These are phyloP conservation scores for Esox lucius DNA, from an alignment of 2,797 vertebrate species.

Conservation along the genomic window DNA sequence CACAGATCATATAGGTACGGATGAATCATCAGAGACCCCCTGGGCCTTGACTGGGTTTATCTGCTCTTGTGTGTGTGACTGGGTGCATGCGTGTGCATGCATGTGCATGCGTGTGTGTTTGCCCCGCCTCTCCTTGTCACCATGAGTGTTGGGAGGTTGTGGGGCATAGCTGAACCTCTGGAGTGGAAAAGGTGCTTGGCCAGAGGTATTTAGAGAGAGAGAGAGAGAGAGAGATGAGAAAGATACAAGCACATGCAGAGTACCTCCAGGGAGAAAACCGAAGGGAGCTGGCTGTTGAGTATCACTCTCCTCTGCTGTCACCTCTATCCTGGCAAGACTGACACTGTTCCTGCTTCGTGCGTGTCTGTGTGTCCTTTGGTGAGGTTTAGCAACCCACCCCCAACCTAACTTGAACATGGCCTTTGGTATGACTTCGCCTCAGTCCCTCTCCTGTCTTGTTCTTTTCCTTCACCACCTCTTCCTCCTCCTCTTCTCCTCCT, in stretches of 20 bases:
- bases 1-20: background rate
- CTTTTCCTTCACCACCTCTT: background rate
- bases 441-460: background rate
- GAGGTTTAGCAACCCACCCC: background rate
- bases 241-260: background rate
- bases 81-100: background rate
- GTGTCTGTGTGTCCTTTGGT: background rate
- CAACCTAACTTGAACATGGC: background rate
- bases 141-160: too few relatives aligned
- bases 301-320: too few relatives aligned
- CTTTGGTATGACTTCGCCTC: background rate
- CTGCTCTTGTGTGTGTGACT: background rate
- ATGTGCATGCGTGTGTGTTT: background rate
- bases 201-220: background rate
- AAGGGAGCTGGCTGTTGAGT: too few relatives aligned
- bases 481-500: conserved; percentile 7
- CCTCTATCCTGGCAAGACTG: too few relatives aligned
- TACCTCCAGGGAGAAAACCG: too few relatives aligned
- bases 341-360: background rate
- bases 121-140: too few relatives aligned
- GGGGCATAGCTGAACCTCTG: background rate
- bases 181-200: background rate
- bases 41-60: background rate
- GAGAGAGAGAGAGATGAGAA: background rate
- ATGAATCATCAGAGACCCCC: too few relatives aligned